phyloP scores from a whole-genome alignment of 2,888 invertebrate species.

The Caenorhabditis sulstoni region DNA sequence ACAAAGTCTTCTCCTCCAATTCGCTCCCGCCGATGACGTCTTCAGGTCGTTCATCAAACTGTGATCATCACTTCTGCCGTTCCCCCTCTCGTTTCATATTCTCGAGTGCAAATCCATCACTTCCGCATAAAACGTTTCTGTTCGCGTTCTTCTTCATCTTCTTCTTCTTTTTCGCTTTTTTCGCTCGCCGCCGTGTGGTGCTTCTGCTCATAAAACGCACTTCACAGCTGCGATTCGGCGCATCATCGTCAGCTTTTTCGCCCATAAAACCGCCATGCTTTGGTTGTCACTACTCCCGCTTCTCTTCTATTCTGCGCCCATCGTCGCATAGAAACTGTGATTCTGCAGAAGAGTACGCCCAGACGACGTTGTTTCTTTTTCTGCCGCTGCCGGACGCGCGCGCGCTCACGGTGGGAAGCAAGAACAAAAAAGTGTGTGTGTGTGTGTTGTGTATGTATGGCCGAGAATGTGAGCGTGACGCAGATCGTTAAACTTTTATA shows the following conservation, averaged over 20 bases:
- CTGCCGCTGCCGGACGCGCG: neutral
- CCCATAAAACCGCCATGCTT: constrained; percentile 31
- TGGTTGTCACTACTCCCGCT: constrained; percentile 39
- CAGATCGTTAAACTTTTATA: constrained; percentile 57
- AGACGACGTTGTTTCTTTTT: neutral
- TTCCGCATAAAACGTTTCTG: constrained; percentile 23
- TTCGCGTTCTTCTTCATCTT: neutral
- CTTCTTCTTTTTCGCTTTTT: too few relatives aligned
- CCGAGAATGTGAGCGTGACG: constrained; percentile 42
- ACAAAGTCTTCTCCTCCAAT: constrained; percentile 12
- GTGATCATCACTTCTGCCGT: constrained; percentile 23
- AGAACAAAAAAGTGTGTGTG: constrained; percentile 21
- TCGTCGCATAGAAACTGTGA: constrained; percentile 5
- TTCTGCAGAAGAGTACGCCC: neutral
- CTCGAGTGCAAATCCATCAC: constrained; percentile 10
- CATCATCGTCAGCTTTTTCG: constrained; percentile 47
- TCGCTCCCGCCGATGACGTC: constrained; percentile 15
- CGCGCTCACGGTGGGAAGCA: constrained; percentile 25
- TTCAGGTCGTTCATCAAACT: constrained; percentile 37
- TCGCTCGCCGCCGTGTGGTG: constrained; percentile 1
- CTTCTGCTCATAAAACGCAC: constrained; percentile 46
- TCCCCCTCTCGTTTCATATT: constrained; percentile 19
- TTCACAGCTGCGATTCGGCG: constrained; percentile 45
- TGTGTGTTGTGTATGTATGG: constrained; percentile 36
- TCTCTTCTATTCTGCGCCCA: neutral